These are phyloP conservation scores for Dryobotodes eremita DNA, from an alignment of 2,888 invertebrate species.

Conservation along the genomic window DNA sequence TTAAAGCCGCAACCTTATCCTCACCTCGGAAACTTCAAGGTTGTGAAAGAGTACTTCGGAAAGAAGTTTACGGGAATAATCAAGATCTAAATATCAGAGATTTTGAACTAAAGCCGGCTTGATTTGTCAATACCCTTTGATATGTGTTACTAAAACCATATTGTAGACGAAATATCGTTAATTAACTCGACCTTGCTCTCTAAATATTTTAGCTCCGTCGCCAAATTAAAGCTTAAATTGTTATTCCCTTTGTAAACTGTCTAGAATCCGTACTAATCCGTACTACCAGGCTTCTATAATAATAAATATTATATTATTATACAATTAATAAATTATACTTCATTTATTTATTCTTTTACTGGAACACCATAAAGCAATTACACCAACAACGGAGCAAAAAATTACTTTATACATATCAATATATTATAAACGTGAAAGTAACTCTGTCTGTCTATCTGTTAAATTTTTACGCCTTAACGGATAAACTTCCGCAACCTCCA, in stretches of 20 bases:
- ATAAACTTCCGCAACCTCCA: background rate
- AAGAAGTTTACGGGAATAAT: conserved; percentile 35
- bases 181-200: background rate
- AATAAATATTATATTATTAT: background rate
- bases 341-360: too few relatives aligned
- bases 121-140: conserved; percentile 22
- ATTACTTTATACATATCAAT: too few relatives aligned
- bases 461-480: background rate
- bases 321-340: too few relatives aligned
- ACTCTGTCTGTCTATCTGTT: background rate
- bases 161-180: background rate
- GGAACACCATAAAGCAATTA: too few relatives aligned
- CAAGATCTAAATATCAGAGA: conserved; percentile 21
- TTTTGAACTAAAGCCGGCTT: background rate
- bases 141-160: background rate
- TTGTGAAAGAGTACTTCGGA: conserved; percentile 10
- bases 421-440: background rate
- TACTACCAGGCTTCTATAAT: background rate
- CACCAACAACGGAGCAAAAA: too few relatives aligned
- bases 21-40: conserved; percentile 22
- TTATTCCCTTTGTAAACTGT: background rate
- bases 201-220: background rate
- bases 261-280: background rate
- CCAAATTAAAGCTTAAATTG: background rate
- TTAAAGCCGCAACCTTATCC: conserved; percentile 21